Evolutionary conservation across 2,797 vertebrate genomes (phyloP).

Genomic region (Coregonus sp.): DNA sequence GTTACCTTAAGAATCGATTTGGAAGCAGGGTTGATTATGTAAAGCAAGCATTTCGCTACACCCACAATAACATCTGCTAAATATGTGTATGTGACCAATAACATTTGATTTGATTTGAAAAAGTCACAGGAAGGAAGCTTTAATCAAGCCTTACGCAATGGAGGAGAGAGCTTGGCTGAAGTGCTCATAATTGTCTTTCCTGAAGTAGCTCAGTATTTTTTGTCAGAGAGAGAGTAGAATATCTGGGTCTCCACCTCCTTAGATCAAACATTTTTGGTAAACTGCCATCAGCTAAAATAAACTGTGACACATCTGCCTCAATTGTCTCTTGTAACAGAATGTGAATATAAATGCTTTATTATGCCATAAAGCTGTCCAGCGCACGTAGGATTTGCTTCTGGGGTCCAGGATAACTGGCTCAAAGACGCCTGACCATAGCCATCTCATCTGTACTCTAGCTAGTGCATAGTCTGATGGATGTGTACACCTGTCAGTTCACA

Average conservation of each 20-base stretch:
- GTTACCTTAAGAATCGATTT: slow-evolving; percentile 36
- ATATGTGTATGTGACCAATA: too few species aligned
- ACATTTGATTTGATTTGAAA: neutral
- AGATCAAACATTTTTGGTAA: neutral
- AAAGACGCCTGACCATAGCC: neutral
- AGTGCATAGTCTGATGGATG: neutral
- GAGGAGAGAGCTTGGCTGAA: slow-evolving; percentile 36
- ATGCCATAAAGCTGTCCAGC: neutral
- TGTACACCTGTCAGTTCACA: neutral
- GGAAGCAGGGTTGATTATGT: slow-evolving; percentile 23
- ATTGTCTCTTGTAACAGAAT: too few species aligned
- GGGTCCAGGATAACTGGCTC: neutral
- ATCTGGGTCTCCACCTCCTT: slow-evolving; percentile 24
- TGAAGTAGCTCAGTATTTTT: slow-evolving; percentile 34
- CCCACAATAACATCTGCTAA: too few species aligned
- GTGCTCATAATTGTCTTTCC: slow-evolving; percentile 30
- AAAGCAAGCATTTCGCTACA: too few species aligned
- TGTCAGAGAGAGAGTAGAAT: slow-evolving; percentile 9
- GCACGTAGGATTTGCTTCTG: neutral
- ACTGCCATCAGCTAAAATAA: neutral
- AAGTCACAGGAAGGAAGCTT: slow-evolving; percentile 23
- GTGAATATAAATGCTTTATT: neutral
- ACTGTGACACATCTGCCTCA: too few species aligned
- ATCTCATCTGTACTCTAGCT: slow-evolving; percentile 6
- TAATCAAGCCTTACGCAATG: slow-evolving; percentile 41